Base-by-base conservation (phyloP, 2,888 invertebrate genomes). In the Acleris laterana region DNA sequence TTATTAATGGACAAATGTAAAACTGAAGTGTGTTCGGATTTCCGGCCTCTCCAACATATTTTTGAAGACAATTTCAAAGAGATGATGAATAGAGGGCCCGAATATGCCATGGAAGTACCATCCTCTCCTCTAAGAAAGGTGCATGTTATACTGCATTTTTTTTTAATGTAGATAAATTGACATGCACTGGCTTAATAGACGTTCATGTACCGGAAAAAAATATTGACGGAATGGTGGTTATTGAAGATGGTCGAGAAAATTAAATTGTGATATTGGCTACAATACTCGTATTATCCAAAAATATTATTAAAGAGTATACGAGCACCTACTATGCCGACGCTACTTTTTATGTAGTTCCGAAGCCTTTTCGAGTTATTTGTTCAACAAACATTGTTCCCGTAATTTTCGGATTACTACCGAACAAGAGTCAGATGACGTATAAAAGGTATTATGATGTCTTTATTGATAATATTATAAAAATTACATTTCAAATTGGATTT, bases 331-430 rank as follows among this genome's bases (percentile, higher is more conserved):
- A 28, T 44, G n/a, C 16, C n/a, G 44, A 44, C n/a, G 44, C 44
- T 44, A 44, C 44, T 28, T 44, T 44, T 44, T n/a, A 44, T 44
- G 44, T 44, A 44, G n/a, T n/a, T 44, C 44, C 44, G 16, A 44
- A 44, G 44, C 44, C 44, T 44, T 44, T 44, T 5, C 44, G 44
- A 44, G 44, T 44, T 44, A n/a, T 44, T 44, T 44, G 44, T 44
- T 44, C 44, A 1, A 44, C 16, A 1, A 44, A 44, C 5, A 44
- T 44, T 44, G 44, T 44, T 44, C 44, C 44, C 4, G 44, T 44
- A 3, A 44, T 44, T 44, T 44, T 44, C 44, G 44, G 44, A 44
- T 44, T 44, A 44, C 44, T 44, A 44, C 44, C 16, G 44, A 44
- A 44, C 44, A 44, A 44, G 44, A 44, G 13, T 44, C 16, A 44